Conservation (phyloP, 92 coral and sea anemone species). For the Zoanthus solanderi region DNA sequence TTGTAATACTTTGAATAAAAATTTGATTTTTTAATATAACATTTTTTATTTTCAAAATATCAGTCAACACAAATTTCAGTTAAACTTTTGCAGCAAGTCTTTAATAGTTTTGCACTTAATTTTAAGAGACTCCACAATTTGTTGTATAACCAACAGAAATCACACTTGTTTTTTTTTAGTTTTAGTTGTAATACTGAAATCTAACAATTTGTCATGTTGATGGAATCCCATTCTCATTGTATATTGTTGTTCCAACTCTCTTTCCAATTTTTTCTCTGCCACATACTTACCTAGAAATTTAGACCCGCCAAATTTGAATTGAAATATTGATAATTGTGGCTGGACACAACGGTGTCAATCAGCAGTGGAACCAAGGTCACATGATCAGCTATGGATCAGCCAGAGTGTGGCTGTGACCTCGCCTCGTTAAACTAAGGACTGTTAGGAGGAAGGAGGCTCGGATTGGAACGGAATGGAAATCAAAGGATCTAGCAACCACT, state of each 20-base stretch:
- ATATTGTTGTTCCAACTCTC: conserved; percentile 5
- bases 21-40: neutral
- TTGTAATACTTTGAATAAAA: neutral
- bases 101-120: neutral
- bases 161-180: neutral
- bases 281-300: conserved; percentile 42
- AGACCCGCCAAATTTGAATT: conserved; percentile 45
- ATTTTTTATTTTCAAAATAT: neutral
- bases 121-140: neutral
- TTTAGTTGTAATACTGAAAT: neutral
- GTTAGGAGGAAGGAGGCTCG: conserved; percentile 47
- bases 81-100: neutral
- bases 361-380: conserved; percentile 44
- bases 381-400: conserved; percentile 48
- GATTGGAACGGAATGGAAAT: conserved; percentile 51
- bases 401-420: conserved; percentile 49
- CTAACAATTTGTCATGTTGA: neutral
- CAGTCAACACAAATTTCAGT: neutral
- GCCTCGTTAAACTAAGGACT: conserved; percentile 43
- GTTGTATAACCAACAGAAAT: neutral
- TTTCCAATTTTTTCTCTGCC: conserved; percentile 24
- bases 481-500: conserved; percentile 52
- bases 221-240: conserved; percentile 2
- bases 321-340: conserved; percentile 40
- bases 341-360: conserved; percentile 43